These are phyloP conservation scores for Grus americana DNA, from an alignment of 2,113 vertebrate genomes.

Conservation along the genomic window DNA sequence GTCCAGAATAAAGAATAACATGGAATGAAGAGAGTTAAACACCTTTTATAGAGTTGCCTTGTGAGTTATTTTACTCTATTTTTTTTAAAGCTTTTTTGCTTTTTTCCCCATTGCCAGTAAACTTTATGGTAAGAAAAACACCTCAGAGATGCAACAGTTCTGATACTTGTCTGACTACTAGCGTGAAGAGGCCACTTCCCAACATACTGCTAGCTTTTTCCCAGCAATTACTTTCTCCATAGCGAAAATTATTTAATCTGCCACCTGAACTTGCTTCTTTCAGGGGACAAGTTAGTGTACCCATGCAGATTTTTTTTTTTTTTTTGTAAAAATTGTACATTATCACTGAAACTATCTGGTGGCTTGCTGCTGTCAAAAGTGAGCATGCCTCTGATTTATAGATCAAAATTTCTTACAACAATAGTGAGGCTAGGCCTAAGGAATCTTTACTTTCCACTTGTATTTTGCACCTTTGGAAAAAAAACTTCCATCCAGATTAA, in stretches of 20 bases:
- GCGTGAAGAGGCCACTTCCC: background rate
- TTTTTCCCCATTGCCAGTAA: background rate
- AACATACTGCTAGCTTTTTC: background rate
- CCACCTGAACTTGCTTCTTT: background rate
- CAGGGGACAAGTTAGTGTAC: background rate
- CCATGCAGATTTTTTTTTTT: background rate
- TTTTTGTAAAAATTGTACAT: background rate
- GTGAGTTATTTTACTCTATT: background rate
- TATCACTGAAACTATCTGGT: background rate
- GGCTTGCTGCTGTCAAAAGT: background rate
- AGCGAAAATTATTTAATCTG: background rate
- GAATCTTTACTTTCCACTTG: background rate
- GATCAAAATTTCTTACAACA: background rate
- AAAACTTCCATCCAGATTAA: background rate
- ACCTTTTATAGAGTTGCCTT: background rate
- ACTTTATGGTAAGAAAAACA: background rate
- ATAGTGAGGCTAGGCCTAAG: background rate
- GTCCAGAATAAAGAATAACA: background rate
- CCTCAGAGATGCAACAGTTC: background rate
- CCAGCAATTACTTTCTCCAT: background rate
- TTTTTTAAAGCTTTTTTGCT: background rate
- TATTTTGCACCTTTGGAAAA: background rate
- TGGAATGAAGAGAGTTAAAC: background rate
- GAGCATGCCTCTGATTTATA: background rate
- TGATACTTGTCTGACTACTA: background rate